A percentile compares a stretch with the other conserved stretches of the same genome.
phyloP scores from a whole-genome alignment of 2,888 invertebrate species.

The Pinctada fucata region DNA sequence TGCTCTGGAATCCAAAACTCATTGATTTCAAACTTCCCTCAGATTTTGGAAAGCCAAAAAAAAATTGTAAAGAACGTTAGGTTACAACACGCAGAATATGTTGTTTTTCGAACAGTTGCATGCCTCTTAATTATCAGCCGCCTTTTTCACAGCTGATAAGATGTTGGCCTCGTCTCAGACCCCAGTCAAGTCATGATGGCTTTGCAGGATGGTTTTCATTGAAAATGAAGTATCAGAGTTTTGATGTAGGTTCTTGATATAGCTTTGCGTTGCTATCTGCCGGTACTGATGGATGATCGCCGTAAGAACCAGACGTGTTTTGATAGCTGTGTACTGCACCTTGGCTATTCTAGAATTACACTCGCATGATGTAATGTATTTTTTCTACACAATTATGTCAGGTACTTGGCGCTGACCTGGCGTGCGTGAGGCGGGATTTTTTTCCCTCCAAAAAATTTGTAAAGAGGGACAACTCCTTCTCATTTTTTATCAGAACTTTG shows the following conservation, averaged over 20 bases:
- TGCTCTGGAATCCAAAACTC: too few relatives aligned
- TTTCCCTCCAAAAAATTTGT: too few relatives aligned
- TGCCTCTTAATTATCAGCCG: slow-evolving; percentile 1
- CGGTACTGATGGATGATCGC: slow-evolving; percentile 27
- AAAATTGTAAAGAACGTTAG: too few relatives aligned
- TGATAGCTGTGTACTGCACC: slow-evolving; percentile 14
- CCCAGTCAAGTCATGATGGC: slow-evolving; percentile 26
- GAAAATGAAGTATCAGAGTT: slow-evolving; percentile 7
- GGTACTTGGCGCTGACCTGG: background rate
- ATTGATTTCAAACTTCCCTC: too few relatives aligned
- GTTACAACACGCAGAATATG: background rate
- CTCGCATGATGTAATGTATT: slow-evolving; percentile 1
- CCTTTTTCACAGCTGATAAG: slow-evolving; percentile 32
- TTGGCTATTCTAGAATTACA: slow-evolving; percentile 9
- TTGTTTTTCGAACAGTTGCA: background rate
- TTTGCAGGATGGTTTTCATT: slow-evolving; percentile 24
- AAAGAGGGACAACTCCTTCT: too few relatives aligned
- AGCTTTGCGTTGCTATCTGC: slow-evolving; percentile 20
- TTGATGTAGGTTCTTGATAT: slow-evolving; percentile 27
- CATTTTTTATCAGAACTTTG: too few relatives aligned
- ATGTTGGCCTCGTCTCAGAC: slow-evolving; percentile 27
- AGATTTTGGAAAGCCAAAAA: too few relatives aligned
- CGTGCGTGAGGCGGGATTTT: too few relatives aligned
- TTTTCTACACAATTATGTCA: background rate
- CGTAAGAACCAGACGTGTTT: slow-evolving; percentile 21